Evolutionary conservation across 2,797 vertebrate genomes (phyloP).

Genomic region (Chelon auratus): DNA sequence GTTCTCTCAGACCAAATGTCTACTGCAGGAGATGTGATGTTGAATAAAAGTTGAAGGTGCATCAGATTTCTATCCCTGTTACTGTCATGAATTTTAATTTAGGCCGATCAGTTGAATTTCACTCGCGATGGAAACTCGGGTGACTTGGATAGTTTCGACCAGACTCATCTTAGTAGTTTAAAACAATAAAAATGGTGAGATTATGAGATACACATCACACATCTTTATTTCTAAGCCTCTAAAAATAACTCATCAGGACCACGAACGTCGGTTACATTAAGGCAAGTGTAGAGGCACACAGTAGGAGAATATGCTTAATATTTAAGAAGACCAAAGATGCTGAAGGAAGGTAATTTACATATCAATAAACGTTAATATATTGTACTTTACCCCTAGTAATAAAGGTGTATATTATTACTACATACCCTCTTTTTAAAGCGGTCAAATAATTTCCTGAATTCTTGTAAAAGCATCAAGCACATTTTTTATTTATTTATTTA

Average conservation of each 20-base stretch:
- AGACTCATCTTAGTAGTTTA: background rate
- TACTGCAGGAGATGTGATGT: slow-evolving; percentile 81
- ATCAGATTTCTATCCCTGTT: slow-evolving; percentile 71
- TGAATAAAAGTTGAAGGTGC: slow-evolving; percentile 85
- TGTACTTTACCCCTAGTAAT: slow-evolving; percentile 38
- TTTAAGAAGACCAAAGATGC: background rate
- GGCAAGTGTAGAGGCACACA: background rate
- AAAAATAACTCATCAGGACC: background rate
- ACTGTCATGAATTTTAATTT: slow-evolving; percentile 70
- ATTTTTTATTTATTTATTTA: too few species aligned
- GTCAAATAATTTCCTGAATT: background rate
- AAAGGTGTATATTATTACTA: slow-evolving; percentile 36
- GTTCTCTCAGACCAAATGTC: slow-evolving; percentile 81
- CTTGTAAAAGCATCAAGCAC: background rate
- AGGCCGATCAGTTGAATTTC: slow-evolving; percentile 33
- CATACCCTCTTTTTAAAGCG: background rate
- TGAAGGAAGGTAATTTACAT: slow-evolving; percentile 18
- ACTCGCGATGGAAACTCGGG: slow-evolving; percentile 33
- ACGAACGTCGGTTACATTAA: background rate
- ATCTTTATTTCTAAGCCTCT: background rate
- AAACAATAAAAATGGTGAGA: background rate
- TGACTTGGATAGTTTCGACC: background rate
- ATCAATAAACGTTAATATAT: slow-evolving; percentile 6
- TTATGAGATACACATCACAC: background rate
- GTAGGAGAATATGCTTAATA: background rate